Conservation (phyloP, 2,113 vertebrate species). For the Hymenochirus boettgeri region DNA sequence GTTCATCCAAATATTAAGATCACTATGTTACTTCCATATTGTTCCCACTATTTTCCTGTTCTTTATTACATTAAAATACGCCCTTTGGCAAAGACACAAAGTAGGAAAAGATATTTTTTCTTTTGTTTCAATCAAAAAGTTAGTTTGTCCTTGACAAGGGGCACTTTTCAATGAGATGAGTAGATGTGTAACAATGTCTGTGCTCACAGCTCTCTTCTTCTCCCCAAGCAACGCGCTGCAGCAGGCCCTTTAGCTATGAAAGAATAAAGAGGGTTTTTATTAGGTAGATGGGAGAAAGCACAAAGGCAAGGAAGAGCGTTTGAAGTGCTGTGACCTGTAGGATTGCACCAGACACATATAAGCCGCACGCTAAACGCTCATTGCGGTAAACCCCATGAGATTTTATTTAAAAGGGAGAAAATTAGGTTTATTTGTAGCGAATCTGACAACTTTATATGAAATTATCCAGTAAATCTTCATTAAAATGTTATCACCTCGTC, state of each 20-base stretch:
- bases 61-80: too few relatives aligned
- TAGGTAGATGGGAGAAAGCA: background rate
- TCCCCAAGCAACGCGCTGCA: background rate
- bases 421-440: too few relatives aligned
- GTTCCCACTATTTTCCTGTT: too few relatives aligned
- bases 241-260: constrained; percentile 2
- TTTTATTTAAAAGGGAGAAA: too few relatives aligned
- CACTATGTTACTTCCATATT: too few relatives aligned
- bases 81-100: too few relatives aligned
- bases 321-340: constrained; percentile 21
- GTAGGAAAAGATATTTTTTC: background rate
- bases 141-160: constrained; percentile 21
- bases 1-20: too few relatives aligned
- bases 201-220: background rate
- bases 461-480: too few relatives aligned
- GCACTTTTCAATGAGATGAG: background rate
- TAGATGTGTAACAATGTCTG: background rate
- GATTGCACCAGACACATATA: background rate
- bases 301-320: constrained; percentile 12
- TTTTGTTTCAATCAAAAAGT: background rate
- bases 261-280: background rate
- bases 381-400: too few relatives aligned
- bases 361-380: too few relatives aligned
- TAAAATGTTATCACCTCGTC: too few relatives aligned
- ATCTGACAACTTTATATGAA: too few relatives aligned